Evolutionary conservation across 1,140 invertebrate species (phyloP).

Genomic region (Frieseomelitta varia): DNA sequence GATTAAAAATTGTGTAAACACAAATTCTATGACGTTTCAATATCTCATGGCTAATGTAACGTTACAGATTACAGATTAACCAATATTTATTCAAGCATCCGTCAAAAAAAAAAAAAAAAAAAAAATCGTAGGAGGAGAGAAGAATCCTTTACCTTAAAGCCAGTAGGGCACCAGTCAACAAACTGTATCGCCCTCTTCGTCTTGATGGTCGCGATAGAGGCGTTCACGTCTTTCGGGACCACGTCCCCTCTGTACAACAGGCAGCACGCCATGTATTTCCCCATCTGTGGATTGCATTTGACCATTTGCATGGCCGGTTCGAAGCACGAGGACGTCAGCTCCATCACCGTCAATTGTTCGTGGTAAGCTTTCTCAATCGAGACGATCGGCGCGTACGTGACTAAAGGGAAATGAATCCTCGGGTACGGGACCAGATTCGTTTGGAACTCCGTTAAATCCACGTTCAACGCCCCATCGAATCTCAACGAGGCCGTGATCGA

Average conservation of each 20-base stretch:
- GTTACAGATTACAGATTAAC: too few relatives aligned
- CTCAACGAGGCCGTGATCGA: constrained; percentile 86
- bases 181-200: constrained; percentile 86
- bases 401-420: constrained; percentile 83
- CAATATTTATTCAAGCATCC: too few relatives aligned
- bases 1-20: too few relatives aligned
- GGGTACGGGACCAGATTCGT: constrained; percentile 83
- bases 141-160: constrained; percentile 80
- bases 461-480: constrained; percentile 87
- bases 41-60: too few relatives aligned
- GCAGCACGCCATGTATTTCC: constrained; percentile 85
- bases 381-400: constrained; percentile 90
- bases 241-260: constrained; percentile 86
- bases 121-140: too few relatives aligned
- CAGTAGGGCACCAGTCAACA: constrained; percentile 86
- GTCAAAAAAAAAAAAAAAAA: too few relatives aligned
- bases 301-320: constrained; percentile 88
- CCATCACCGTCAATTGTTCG: constrained; percentile 86
- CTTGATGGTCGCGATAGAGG: constrained; percentile 89
- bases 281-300: constrained; percentile 72
- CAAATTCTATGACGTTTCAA: too few relatives aligned
- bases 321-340: constrained; percentile 91
- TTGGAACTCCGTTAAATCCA: constrained; percentile 88
- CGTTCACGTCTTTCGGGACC: constrained; percentile 88
- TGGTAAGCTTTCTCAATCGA: constrained; percentile 88